phyloP scores from a whole-genome alignment of 2,888 invertebrate genomes.

The Callyntrura sp. region DNA sequence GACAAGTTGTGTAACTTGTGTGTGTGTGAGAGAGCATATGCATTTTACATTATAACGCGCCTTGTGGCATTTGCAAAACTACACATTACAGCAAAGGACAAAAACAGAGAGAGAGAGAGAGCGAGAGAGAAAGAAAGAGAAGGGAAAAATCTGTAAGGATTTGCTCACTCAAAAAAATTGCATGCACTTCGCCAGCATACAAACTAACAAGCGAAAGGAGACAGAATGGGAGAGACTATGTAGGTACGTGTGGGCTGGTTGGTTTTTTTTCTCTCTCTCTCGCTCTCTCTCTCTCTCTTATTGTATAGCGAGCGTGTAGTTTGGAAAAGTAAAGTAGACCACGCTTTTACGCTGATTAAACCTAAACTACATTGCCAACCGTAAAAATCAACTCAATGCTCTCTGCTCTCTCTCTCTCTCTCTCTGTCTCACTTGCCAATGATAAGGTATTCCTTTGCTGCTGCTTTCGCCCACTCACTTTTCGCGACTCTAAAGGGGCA shows the following conservation, averaged over 20 bases:
- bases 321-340: conserved; percentile 34
- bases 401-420: not conserved
- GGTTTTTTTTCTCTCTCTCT: too few relatives aligned
- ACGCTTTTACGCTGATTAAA: conserved; percentile 68
- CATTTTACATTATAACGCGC: too few relatives aligned
- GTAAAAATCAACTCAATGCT: not conserved
- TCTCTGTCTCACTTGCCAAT: not conserved
- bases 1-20: conserved; percentile 26
- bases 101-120: not conserved
- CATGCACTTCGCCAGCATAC: conserved; percentile 13
- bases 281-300: too few relatives aligned
- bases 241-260: not conserved
- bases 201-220: not conserved
- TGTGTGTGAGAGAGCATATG: not conserved
- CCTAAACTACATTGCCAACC: conserved; percentile 1
- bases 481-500: not conserved
- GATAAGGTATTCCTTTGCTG: not conserved
- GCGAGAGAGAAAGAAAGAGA: not conserved
- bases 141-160: conserved; percentile 25
- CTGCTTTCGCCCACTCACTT: conserved; percentile 40
- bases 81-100: conserved; percentile 1
- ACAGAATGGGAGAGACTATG: not conserved
- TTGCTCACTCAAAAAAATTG: not conserved
- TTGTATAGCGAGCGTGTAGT: too few relatives aligned
- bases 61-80: conserved; percentile 8